phyloP scores from a whole-genome alignment of 2,113 vertebrate species.

The Tragelaphus strepsiceros region DNA sequence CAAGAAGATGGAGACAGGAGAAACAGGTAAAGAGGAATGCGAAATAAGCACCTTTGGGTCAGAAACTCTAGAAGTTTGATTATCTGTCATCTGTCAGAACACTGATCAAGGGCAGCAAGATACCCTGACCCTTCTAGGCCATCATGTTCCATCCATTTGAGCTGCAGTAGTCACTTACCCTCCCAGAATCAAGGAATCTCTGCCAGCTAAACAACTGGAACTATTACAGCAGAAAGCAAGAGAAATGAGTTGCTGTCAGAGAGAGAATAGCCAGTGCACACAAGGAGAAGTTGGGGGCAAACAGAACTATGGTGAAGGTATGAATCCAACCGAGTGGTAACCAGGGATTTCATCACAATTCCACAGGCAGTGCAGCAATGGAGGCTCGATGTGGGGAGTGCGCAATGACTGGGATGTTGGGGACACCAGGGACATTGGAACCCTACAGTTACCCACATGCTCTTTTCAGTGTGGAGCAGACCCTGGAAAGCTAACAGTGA shows the following conservation, averaged over 20 bases:
- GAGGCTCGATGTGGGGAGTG: not conserved
- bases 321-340: too few species aligned
- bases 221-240: not conserved
- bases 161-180: not conserved
- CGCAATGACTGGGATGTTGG: fast-evolving
- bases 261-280: fast-evolving
- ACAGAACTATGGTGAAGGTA: not conserved
- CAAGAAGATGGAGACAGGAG: not conserved
- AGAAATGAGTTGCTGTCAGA: not conserved
- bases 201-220: not conserved
- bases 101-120: too few species aligned
- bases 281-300: too few species aligned
- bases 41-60: fast-evolving
- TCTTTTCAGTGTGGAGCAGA: not conserved
- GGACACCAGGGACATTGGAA: not conserved
- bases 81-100: fast-evolving
- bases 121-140: fast-evolving
- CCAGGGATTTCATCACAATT: not conserved
- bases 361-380: not conserved
- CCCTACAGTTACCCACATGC: not conserved
- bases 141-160: fast-evolving
- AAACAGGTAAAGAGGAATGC: not conserved
- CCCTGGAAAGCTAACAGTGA: not conserved
- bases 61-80: not conserved
- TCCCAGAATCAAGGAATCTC: too few species aligned